Evolutionary conservation across 2,113 vertebrate genomes (phyloP).

Genomic region (Diadophis punctatus): DNA sequence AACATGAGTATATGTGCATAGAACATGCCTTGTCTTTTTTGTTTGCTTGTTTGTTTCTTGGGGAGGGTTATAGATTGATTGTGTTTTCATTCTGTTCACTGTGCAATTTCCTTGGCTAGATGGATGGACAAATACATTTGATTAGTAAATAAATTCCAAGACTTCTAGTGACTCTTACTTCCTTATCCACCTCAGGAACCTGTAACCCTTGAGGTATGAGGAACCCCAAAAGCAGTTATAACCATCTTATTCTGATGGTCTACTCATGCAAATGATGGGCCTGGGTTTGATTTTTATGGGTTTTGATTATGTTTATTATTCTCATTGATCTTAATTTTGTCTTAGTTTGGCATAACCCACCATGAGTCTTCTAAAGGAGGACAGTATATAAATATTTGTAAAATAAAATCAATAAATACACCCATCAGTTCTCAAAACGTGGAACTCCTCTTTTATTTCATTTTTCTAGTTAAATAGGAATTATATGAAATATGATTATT

Average conservation of each 20-base stretch:
- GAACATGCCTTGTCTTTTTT: not conserved
- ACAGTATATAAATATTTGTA: not conserved
- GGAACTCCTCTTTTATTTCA: not conserved
- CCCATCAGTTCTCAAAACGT: not conserved
- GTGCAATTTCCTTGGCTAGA: not conserved
- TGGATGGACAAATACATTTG: not conserved
- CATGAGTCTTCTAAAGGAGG: not conserved
- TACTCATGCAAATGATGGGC: not conserved
- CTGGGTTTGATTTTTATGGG: not conserved
- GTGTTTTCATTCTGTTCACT: not conserved
- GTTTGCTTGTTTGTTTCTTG: not conserved
- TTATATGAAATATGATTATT: not conserved
- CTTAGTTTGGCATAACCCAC: not conserved
- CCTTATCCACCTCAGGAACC: not conserved
- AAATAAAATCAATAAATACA: not conserved
- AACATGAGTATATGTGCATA: not conserved
- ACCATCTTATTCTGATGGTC: not conserved
- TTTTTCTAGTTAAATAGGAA: not conserved
- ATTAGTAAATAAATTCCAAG: not conserved
- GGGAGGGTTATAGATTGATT: not conserved
- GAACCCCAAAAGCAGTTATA: not conserved
- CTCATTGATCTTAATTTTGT: not conserved
- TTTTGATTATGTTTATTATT: not conserved
- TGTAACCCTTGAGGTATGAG: not conserved
- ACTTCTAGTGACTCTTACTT: not conserved